Conservation (phyloP, 2,113 vertebrate species). For the Noctilio leporinus region DNA sequence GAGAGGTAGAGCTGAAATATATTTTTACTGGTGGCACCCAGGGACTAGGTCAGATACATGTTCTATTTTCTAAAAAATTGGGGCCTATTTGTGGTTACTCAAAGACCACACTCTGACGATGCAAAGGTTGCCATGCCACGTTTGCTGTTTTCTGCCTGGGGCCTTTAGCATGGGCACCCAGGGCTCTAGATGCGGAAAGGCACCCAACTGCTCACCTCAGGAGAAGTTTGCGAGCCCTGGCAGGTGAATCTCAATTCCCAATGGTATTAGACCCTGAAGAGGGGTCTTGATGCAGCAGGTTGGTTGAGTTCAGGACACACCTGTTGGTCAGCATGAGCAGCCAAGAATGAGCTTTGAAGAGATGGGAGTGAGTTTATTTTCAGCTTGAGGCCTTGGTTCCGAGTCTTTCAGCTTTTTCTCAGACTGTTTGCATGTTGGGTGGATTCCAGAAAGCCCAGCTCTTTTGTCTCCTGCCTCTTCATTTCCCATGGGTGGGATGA, state of each 20-base stretch:
- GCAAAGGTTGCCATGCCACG: neutral
- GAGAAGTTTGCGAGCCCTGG: neutral
- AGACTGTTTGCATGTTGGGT: neutral
- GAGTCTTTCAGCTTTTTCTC: neutral
- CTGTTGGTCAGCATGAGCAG: neutral
- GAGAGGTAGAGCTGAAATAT: neutral
- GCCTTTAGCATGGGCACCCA: neutral
- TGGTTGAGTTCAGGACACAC: neutral
- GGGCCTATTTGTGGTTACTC: neutral
- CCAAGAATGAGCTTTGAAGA: neutral
- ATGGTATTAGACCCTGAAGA: fast-evolving
- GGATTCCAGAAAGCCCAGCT: neutral
- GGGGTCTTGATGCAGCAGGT: neutral
- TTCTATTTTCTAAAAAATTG: neutral
- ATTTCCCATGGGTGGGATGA: neutral
- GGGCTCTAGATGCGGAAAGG: neutral
- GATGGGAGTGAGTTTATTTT: neutral
- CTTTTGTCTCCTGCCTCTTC: neutral
- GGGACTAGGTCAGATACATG: neutral
- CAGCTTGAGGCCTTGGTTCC: too few species aligned
- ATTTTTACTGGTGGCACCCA: neutral
- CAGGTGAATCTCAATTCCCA: neutral
- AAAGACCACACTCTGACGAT: neutral
- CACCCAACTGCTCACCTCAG: neutral
- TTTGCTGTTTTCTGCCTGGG: neutral